Base-by-base conservation (phyloP, 2,113 vertebrate species). In the Sapajus apella region DNA sequence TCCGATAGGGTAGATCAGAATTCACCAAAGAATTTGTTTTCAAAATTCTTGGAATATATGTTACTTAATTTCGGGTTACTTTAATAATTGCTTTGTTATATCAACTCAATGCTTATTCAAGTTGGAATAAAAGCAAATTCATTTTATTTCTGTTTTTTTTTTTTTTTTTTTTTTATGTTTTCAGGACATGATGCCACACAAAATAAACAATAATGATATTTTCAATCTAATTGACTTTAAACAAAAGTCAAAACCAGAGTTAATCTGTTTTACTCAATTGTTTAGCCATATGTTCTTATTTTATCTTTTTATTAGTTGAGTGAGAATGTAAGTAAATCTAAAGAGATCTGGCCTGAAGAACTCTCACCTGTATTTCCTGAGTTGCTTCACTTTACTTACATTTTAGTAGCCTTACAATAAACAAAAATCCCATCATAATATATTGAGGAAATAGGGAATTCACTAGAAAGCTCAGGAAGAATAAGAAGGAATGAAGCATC, bases 241-340 rank as follows among this genome's bases (percentile, higher is more conserved):
- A 83, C 45, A 80, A 96, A 92, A 91, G 37, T 17, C 12, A 93
- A 17, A 23, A 84, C 58, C n/a, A 76, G 18, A 84, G 45, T 75
- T 76, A 86, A 81, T 32, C 56, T 58, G 5, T 86, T 89, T 56
- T 37, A 91, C 21, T 76, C 8, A 40, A 30, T 88, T 90, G 14
- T 73, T 75, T 82, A 21, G 23, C 50, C 14, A 55, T 50, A 73
- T 13, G 40, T 83, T 61, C 30, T 37, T 66, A 27, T 89, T 72
- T 76, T 76, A 2, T 77, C 10, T 58, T 40, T 56, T 79, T 86
- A 68, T n/a, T 55, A 66, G 20, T 86, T 27, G 1, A 81, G 6
- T 58, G 20, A 93, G 23, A 94, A 81, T 77, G 76, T 95, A 82
- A 76, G n/a, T 30, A 87, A 10, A 55, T 80, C n/a, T 93, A 58